Percentiles rank a stretch among this genome's conserved stretches.
Conservation (phyloP, 2,113 vertebrate species). For the Anoura caudifer region DNA sequence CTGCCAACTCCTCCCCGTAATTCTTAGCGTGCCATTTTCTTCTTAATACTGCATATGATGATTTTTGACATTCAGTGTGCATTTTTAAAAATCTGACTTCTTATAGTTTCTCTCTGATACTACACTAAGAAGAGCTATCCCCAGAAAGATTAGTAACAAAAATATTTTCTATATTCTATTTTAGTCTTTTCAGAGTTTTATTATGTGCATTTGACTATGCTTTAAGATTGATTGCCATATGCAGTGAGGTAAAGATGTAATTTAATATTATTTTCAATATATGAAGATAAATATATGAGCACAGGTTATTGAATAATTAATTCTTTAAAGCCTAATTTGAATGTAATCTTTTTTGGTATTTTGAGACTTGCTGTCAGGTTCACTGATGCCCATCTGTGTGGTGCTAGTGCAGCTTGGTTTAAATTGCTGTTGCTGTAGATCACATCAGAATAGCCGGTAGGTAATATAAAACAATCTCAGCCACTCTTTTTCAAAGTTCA, state of each 20-base stretch:
- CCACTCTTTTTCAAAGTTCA: neutral
- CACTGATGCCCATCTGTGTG: neutral
- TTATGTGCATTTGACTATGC: neutral
- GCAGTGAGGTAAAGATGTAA: neutral
- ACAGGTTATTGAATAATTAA: neutral
- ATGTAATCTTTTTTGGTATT: neutral
- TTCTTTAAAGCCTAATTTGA: neutral
- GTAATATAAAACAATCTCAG: neutral
- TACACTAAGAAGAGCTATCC: neutral
- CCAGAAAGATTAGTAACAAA: neutral
- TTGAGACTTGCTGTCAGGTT: neutral
- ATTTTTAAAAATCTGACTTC: neutral
- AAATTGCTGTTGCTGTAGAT: neutral
- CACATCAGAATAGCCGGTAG: neutral
- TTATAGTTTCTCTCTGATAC: neutral
- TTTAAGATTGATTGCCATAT: neutral
- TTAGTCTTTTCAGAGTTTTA: neutral
- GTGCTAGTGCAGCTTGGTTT: neutral
- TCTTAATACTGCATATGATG: neutral
- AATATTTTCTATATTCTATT: neutral
- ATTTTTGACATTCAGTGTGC: neutral
- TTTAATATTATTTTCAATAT: neutral
- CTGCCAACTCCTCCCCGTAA: neutral
- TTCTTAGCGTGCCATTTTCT: neutral
- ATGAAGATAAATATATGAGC: neutral